Conservation (phyloP, 2,888 invertebrate genomes). For the Phalangium opilio region DNA sequence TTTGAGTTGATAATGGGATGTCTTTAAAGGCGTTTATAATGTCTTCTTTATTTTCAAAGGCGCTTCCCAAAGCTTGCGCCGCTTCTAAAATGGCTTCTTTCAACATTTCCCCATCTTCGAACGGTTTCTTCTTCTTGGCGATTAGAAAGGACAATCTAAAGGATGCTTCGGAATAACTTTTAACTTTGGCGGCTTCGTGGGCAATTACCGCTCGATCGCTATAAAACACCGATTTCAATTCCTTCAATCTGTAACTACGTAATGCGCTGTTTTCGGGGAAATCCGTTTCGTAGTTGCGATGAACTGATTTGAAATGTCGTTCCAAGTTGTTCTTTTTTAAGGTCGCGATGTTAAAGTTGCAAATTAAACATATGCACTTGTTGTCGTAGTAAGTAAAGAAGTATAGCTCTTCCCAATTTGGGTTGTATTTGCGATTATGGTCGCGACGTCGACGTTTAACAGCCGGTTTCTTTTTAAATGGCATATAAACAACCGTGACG, state of each 20-base stretch:
- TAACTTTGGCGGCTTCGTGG: no score
- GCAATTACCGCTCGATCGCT: no score
- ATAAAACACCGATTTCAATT: no score
- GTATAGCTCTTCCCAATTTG: no score
- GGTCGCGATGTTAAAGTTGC: no score
- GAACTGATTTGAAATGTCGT: background rate
- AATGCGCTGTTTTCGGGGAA: background rate
- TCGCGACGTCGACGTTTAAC: no score
- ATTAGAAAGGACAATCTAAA: background rate
- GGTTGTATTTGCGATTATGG: no score
- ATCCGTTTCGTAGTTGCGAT: background rate
- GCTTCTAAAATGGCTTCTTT: conserved; percentile 3
- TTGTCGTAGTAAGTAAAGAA: no score
- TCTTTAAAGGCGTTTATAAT: conserved; percentile 4
- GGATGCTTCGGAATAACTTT: conserved; percentile 1
- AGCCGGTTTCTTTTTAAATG: no score
- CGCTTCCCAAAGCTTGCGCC: conserved; percentile 1
- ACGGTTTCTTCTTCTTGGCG: conserved; percentile 5
- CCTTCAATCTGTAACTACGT: no score
- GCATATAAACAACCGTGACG: no score
- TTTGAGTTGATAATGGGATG: conserved; percentile 1
- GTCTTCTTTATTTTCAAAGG: conserved; percentile 3
- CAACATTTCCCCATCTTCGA: conserved; percentile 2
- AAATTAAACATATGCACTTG: no score
- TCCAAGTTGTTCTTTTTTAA: background rate